Conservation (phyloP, 1,140 invertebrate genomes). For the Eubasilissa regina region DNA sequence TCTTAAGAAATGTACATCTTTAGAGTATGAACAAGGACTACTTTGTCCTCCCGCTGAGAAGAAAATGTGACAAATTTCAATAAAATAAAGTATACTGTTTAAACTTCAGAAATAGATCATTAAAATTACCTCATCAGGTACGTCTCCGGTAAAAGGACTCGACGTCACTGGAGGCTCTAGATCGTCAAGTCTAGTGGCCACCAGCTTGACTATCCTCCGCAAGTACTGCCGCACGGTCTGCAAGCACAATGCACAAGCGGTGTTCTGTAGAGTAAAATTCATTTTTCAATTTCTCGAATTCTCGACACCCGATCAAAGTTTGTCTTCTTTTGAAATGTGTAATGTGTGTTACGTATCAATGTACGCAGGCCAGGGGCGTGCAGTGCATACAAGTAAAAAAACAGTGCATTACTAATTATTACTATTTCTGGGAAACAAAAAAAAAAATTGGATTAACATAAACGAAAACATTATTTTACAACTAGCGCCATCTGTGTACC, state of each 20-base stretch:
- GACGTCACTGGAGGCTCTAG: background rate
- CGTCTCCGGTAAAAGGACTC: background rate
- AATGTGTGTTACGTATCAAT: background rate
- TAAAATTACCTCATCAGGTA: background rate
- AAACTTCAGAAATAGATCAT: background rate
- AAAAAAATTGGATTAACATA: too few relatives aligned
- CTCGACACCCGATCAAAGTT: background rate
- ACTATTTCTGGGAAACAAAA: too few relatives aligned
- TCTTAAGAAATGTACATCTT: too few relatives aligned
- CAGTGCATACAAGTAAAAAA: too few relatives aligned
- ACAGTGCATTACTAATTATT: too few relatives aligned
- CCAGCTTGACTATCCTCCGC: slow-evolving; percentile 47
- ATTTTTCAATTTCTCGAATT: background rate
- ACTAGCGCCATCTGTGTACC: too few relatives aligned
- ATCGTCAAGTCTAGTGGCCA: background rate
- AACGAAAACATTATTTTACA: too few relatives aligned
- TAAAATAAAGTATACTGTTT: too few relatives aligned
- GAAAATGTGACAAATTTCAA: too few relatives aligned
- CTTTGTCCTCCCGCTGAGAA: too few relatives aligned
- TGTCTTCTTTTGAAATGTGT: background rate
- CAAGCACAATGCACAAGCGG: slow-evolving; percentile 19
- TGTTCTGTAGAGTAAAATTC: background rate
- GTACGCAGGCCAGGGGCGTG: too few relatives aligned
- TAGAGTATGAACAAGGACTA: too few relatives aligned
- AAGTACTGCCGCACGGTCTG: slow-evolving; percentile 53